Evolutionary conservation across 2,888 invertebrate genomes (phyloP).

Genomic region (Alitta virens): DNA sequence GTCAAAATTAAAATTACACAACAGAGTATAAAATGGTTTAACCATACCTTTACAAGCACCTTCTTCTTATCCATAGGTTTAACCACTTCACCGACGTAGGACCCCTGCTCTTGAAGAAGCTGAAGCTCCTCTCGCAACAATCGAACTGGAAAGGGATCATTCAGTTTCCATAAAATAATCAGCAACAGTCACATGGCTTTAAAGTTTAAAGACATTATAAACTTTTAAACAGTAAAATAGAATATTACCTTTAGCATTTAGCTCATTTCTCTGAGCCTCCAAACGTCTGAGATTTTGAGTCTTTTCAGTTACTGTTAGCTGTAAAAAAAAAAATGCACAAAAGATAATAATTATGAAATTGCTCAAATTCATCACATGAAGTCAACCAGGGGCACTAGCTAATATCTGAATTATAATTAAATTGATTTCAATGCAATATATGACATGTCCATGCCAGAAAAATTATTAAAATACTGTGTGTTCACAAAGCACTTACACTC

Average conservation of each 20-base stretch:
- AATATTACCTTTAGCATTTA: conserved; percentile 89
- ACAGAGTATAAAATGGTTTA: conserved; percentile 1
- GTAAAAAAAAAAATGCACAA: too few relatives aligned
- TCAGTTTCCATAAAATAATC: too few relatives aligned
- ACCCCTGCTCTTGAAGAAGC: conserved; percentile 92
- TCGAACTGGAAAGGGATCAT: conserved; percentile 79
- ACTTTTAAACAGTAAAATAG: not conserved
- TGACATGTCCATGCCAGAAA: too few relatives aligned
- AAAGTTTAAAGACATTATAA: not conserved
- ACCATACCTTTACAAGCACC: conserved; percentile 87
- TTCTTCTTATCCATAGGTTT: conserved; percentile 99
- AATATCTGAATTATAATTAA: too few relatives aligned
- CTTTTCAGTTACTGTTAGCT: conserved; percentile 91
- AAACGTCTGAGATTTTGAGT: conserved; percentile 93
- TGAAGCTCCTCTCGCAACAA: conserved; percentile 97
- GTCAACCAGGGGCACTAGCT: too few relatives aligned
- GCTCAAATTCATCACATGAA: too few relatives aligned
- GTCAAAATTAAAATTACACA: not conserved
- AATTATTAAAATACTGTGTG: too few relatives aligned
- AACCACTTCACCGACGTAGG: conserved; percentile 98
- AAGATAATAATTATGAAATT: too few relatives aligned
- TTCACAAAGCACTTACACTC: too few relatives aligned
- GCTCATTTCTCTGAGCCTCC: conserved; percentile 97
- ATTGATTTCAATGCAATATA: too few relatives aligned
- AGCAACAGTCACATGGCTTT: too few relatives aligned